Evolutionary conservation across 2,888 invertebrate species (phyloP), one percentile per base, ranked within the genome.

Genomic region (Strigamia crassipes): DNA sequence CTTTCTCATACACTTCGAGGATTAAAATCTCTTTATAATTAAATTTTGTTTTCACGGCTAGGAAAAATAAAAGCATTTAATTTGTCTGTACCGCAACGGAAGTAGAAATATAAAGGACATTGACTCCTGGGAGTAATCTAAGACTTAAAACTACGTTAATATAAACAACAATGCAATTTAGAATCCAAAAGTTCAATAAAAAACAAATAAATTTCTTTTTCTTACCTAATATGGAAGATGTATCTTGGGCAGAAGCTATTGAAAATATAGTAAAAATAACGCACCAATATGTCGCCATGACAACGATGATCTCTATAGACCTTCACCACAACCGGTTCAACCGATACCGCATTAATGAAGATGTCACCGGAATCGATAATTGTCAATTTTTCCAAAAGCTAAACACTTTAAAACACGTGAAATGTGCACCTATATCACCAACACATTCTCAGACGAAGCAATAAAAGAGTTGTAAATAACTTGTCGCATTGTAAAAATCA

Each of bases 1-100:
- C 61, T 21, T 61, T 61, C 61, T 21, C 61, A 61, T 61, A 8
- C 61, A 18, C 6, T 61, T 61, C 18, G 18, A 61, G 61, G 61
- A 61, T 61, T 61, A 61, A 61, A 61, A 61, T 15, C n/a, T 46
- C 61, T 18, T 61, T 61, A 9, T 61, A 61, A 61, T 61, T 61
- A 61, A 23, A 15, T 21, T 18, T 61, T 21, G 61, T 15, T 61
- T 61, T 61, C 61, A 61, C 61, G 18, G 18, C 15, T 61, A 61
- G 10, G 5, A 46, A 61, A 61, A 61, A 15, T 61, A 61, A 18
- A 9, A 61, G n/a, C 10, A 61, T 9, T 61, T 61, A 61, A 61
- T 23, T 61, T 61, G 61, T 18, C 18, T 21, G 6, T 10, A 46
- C 12, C 23, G 4, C 61, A 61, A 23, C 61, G 61, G 61, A 61